phyloP scores from a whole-genome alignment of 2,888 invertebrate species.

The Melolontha melolontha region DNA sequence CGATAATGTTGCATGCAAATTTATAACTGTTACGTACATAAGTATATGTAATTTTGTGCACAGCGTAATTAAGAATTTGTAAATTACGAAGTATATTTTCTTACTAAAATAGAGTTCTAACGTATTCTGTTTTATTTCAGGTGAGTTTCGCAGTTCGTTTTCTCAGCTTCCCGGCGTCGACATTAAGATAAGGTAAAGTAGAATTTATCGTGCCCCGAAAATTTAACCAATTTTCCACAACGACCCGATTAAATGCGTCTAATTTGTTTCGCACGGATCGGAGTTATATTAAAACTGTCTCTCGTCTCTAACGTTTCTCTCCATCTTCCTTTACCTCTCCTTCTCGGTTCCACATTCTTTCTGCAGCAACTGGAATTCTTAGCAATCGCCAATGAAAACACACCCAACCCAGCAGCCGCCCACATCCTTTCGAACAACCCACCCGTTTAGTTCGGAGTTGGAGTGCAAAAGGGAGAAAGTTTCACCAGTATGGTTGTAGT shows the following conservation, averaged over 20 bases:
- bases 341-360: not conserved
- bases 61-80: constrained; percentile 27
- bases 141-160: constrained; percentile 54
- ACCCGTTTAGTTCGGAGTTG: constrained; percentile 43
- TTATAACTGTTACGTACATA: constrained; percentile 1
- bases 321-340: constrained; percentile 20
- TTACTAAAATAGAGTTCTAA: constrained; percentile 40
- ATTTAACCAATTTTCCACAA: constrained; percentile 66
- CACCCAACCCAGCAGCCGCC: constrained; percentile 37
- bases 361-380: constrained; percentile 51
- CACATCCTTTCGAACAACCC: not conserved
- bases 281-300: constrained; percentile 62
- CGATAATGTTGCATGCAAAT: too few relatives aligned
- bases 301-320: not conserved
- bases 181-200: constrained; percentile 65
- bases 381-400: constrained; percentile 57
- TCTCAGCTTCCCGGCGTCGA: constrained; percentile 39
- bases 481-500: constrained; percentile 52
- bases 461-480: constrained; percentile 42
- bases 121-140: constrained; percentile 59
- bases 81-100: constrained; percentile 6
- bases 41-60: constrained; percentile 21
- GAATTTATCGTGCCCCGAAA: constrained; percentile 64
- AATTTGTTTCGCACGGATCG: constrained; percentile 64
- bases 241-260: constrained; percentile 64